Evolutionary conservation across 2,113 vertebrate species (phyloP).

Genomic region (Phaethon lepturus): DNA sequence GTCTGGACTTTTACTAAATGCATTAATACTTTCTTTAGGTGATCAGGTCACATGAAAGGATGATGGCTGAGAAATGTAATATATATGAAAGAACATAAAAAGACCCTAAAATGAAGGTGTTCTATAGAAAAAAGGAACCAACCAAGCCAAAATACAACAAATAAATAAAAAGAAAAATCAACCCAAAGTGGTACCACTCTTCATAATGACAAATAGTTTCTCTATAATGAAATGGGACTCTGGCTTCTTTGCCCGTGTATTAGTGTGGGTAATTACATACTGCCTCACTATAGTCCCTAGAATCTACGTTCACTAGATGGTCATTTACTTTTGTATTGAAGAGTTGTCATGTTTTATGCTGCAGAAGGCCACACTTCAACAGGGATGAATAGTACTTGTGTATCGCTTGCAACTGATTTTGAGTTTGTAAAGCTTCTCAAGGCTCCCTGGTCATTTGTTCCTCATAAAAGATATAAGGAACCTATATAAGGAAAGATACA

Average conservation of each 20-base stretch:
- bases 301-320: not conserved
- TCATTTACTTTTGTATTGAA: accelerated
- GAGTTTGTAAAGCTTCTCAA: not conserved
- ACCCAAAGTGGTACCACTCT: not conserved
- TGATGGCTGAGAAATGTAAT: not conserved
- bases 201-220: not conserved
- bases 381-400: not conserved
- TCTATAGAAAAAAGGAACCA: not conserved
- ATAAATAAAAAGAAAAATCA: not conserved
- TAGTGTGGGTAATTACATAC: not conserved
- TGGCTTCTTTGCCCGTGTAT: not conserved
- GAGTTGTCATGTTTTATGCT: not conserved
- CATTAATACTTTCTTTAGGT: not conserved
- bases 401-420: not conserved
- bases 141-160: not conserved
- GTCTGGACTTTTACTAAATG: not conserved
- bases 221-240: not conserved
- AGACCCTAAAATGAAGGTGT: not conserved
- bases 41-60: not conserved
- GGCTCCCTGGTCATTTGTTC: not conserved
- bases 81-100: not conserved
- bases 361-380: not conserved
- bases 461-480: not conserved
- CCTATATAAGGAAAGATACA: not conserved
- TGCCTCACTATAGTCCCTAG: not conserved